Evolutionary conservation across 2,113 vertebrate genomes (phyloP).

Genomic region (Elanoides forficatus): DNA sequence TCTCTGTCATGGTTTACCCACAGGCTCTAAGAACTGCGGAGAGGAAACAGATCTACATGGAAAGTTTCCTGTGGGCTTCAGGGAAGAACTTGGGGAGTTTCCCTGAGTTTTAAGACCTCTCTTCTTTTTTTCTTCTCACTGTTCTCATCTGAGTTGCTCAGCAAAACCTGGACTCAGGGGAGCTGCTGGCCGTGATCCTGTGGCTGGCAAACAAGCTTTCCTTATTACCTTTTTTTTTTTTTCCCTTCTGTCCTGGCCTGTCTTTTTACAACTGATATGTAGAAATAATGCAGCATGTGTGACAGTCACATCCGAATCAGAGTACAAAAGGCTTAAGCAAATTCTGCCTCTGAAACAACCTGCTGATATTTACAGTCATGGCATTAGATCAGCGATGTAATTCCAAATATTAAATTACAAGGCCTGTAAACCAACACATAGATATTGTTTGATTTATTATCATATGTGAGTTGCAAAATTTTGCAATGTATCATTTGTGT

Average conservation of each 20-base stretch:
- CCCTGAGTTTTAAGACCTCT: background rate
- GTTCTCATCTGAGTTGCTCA: background rate
- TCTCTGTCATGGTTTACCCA: background rate
- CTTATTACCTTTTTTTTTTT: background rate
- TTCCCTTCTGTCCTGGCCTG: too few relatives aligned
- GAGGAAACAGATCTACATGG: background rate
- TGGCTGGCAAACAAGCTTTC: background rate
- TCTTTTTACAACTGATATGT: background rate
- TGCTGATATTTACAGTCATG: background rate
- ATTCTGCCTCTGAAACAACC: background rate
- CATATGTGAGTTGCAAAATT: background rate
- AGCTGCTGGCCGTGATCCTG: accelerated
- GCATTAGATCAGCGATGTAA: background rate
- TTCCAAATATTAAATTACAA: background rate
- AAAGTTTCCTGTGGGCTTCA: background rate
- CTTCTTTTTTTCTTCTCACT: background rate
- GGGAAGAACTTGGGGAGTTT: background rate
- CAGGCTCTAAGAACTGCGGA: background rate
- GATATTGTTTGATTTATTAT: background rate
- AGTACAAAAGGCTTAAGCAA: background rate
- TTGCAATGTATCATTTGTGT: background rate
- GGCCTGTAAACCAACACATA: background rate
- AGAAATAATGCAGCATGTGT: background rate
- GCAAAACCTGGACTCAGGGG: background rate
- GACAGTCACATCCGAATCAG: too few relatives aligned